These are phyloP conservation scores for Synanceia verrucosa DNA, from an alignment of 2,797 vertebrate species.

Conservation along the genomic window DNA sequence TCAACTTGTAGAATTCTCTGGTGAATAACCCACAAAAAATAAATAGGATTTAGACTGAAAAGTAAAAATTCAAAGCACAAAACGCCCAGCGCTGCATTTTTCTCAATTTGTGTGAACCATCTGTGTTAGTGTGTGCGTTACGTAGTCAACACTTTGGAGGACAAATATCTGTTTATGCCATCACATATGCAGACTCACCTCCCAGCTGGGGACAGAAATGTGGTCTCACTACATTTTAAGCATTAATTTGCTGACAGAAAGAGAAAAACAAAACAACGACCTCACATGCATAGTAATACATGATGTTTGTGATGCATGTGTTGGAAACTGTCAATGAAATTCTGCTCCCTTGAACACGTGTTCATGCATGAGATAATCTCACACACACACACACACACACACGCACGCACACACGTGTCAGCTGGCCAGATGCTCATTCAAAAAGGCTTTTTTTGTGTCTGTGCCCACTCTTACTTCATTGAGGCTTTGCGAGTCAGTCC, in stretches of 20 bases:
- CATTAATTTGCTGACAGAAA: not conserved
- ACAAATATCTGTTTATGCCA: not conserved
- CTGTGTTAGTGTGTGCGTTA: constrained; percentile 2
- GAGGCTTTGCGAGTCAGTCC: constrained; percentile 57
- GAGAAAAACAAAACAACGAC: not conserved
- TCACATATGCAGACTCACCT: not conserved
- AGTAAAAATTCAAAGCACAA: not conserved
- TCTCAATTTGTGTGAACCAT: constrained; percentile 24
- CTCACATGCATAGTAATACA: not conserved
- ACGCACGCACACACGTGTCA: constrained; percentile 55
- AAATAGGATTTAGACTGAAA: not conserved
- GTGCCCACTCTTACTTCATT: constrained; percentile 63
- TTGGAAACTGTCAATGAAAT: constrained; percentile 59
- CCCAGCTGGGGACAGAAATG: not conserved
- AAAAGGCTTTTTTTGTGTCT: constrained; percentile 44
- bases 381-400: constrained; percentile 51
- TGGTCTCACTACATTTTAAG: not conserved
- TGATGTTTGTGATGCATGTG: constrained; percentile 12
- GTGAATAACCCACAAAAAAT: not conserved
- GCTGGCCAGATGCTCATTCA: constrained; percentile 76
- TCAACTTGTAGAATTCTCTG: not conserved
- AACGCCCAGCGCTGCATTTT: constrained; percentile 15
- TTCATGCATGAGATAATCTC: constrained; percentile 61
- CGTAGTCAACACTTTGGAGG: not conserved
- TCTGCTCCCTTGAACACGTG: constrained; percentile 44